Percentiles rank a stretch among this genome's conserved stretches.
Conservation (phyloP, 2,888 invertebrate species). For the Polymixis flavicincta region DNA sequence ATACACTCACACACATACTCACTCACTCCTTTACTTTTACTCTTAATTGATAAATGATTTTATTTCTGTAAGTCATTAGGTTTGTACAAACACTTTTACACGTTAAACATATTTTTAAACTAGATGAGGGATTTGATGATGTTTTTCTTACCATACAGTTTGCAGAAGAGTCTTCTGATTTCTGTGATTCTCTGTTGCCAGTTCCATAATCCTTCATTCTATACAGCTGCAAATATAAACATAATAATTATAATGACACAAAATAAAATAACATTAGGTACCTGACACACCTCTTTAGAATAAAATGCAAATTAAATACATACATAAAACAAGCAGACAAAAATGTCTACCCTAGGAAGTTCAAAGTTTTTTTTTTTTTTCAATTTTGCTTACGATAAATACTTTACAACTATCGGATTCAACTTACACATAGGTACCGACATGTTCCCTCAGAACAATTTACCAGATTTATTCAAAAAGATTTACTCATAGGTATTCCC, state of each 20-base stretch:
- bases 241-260: neutral
- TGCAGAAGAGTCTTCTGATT: neutral
- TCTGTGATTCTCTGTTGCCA: neutral
- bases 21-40: no score
- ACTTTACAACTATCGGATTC: neutral
- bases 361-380: neutral
- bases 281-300: neutral
- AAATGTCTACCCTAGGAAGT: neutral
- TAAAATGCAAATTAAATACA: neutral
- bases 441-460: no score
- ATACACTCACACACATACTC: no score
- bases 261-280: neutral
- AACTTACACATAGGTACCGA: no score
- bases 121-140: neutral
- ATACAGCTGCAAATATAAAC: neutral
- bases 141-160: neutral
- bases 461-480: no score
- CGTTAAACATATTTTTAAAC: no score
- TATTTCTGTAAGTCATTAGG: no score
- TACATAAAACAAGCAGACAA: neutral
- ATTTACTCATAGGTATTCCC: no score
- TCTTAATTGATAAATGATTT: no score
- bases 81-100: no score
- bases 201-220: neutral
- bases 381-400: neutral